phyloP scores from a whole-genome alignment of 2,113 vertebrate genomes.

The Alethe castanea region DNA sequence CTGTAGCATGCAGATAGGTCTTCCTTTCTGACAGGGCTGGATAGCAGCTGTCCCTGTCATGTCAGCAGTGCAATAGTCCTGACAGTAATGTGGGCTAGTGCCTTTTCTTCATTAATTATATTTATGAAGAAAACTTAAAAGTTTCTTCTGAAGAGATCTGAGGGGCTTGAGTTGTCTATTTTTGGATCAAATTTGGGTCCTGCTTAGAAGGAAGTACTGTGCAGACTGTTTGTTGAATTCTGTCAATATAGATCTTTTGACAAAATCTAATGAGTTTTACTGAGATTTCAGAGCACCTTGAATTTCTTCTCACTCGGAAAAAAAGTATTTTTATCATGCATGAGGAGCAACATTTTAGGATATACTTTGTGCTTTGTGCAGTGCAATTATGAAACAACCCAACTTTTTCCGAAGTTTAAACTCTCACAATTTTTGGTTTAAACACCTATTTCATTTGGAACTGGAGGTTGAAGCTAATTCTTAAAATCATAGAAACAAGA shows the following conservation, averaged over 20 bases:
- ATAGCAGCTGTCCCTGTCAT: neutral
- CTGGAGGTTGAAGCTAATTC: neutral
- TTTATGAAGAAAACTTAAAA: conserved; percentile 3
- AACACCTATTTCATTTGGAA: neutral
- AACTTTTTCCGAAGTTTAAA: neutral
- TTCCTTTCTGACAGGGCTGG: neutral
- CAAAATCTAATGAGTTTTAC: neutral
- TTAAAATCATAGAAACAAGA: neutral
- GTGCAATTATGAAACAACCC: neutral
- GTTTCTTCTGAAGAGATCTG: neutral
- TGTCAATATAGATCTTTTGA: neutral
- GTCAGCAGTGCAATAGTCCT: neutral
- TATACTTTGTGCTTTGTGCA: neutral
- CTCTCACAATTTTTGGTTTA: neutral
- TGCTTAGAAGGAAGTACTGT: neutral
- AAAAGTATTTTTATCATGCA: neutral
- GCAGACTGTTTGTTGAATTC: neutral
- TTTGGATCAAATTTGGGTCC: neutral
- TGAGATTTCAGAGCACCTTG: neutral
- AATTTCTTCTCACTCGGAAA: neutral
- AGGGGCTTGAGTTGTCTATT: neutral
- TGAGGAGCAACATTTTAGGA: neutral
- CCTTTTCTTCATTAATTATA: conserved; percentile 10
- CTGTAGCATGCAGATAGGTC: neutral
- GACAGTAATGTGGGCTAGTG: neutral